phyloP scores from a whole-genome alignment of 2,113 vertebrate species.

The Hemichromis elongatus region DNA sequence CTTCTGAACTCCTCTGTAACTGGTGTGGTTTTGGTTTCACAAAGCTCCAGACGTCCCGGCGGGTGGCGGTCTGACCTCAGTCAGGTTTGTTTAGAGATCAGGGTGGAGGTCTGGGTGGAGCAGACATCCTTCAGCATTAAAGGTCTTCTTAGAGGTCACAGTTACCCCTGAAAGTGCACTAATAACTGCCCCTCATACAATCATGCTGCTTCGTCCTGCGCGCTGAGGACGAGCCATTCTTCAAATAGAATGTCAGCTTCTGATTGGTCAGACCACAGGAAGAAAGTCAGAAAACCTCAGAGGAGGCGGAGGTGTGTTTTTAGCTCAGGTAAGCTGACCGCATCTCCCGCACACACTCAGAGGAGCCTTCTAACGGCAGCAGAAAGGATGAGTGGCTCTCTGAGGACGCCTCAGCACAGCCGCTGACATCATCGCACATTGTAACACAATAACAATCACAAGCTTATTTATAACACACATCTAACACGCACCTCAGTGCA shows the following conservation, averaged over 20 bases:
- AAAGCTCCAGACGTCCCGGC: background rate
- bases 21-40: background rate
- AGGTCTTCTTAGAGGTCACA: background rate
- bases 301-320: background rate
- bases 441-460: background rate
- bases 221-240: background rate
- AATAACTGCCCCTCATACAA: background rate
- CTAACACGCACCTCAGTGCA: background rate
- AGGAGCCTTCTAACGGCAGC: rapidly evolving
- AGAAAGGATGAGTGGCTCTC: background rate
- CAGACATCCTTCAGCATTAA: background rate
- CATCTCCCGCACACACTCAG: background rate
- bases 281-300: background rate
- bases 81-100: background rate
- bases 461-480: background rate
- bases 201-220: background rate
- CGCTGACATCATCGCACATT: background rate
- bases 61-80: background rate
- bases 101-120: background rate
- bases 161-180: background rate
- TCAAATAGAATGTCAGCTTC: background rate
- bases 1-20: background rate
- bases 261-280: background rate
- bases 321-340: background rate
- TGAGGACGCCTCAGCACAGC: background rate